phyloP scores from a whole-genome alignment of 2,113 vertebrate species.

The Hippocampus abdominalis region DNA sequence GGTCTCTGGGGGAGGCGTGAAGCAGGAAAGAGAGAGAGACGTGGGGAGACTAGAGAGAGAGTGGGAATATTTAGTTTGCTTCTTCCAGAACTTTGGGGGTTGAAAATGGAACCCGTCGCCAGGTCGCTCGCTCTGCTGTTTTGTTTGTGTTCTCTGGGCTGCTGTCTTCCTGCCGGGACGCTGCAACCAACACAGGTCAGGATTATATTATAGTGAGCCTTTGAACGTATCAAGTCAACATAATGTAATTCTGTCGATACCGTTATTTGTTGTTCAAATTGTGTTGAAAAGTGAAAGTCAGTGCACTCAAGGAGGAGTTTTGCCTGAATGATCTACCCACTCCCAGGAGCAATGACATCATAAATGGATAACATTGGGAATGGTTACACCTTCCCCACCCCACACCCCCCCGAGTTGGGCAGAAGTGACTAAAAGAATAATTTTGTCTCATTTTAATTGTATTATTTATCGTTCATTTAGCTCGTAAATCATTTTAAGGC shows the following conservation, averaged over 20 bases:
- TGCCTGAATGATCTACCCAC: neutral
- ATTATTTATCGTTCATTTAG: no score
- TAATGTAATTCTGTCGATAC: neutral
- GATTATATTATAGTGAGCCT: neutral
- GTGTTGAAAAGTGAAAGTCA: neutral
- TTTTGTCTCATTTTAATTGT: no score
- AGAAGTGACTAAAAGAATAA: neutral
- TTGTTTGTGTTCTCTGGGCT: constrained; percentile 52
- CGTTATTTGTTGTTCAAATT: neutral
- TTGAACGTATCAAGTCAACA: neutral
- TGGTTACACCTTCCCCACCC: neutral
- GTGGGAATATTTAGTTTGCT: neutral
- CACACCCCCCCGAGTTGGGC: neutral
- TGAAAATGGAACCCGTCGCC: constrained; percentile 65
- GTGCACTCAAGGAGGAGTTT: neutral
- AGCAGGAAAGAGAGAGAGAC: constrained; percentile 17
- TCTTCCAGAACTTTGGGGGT: constrained; percentile 23
- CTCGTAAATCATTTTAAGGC: neutral
- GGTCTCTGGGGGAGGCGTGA: constrained; percentile 13
- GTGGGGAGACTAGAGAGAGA: constrained; percentile 5
- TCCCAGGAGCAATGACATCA: constrained; percentile 9
- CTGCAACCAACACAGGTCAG: constrained; percentile 60
- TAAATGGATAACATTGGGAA: neutral
- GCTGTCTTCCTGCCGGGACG: constrained; percentile 37
- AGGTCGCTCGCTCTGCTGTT: constrained; percentile 52